Conservation (phyloP, 2,888 invertebrate species). For the Heliconius aoede region DNA sequence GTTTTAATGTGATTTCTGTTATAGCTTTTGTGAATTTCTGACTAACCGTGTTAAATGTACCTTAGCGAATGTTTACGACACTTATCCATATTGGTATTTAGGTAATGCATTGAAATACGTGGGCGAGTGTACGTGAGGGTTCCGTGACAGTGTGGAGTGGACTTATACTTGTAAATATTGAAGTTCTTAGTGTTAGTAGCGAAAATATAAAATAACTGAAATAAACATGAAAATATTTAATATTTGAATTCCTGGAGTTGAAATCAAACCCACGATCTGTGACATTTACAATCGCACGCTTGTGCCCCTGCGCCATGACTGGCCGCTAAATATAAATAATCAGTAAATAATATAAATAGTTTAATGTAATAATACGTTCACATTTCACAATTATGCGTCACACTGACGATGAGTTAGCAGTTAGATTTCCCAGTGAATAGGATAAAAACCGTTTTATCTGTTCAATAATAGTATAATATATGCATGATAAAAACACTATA, state of each 20-base stretch:
- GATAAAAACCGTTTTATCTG: constrained; percentile 7
- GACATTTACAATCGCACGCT: no score
- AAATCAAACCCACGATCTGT: no score
- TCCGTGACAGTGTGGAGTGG: constrained; percentile 18
- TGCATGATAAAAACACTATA: no score
- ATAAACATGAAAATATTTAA: no score
- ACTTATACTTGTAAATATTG: not conserved
- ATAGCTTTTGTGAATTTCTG: constrained; percentile 51
- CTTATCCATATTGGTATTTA: constrained; percentile 50
- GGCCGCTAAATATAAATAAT: no score
- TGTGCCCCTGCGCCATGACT: no score
- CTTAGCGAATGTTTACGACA: constrained; percentile 49
- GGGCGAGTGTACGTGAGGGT: constrained; percentile 43
- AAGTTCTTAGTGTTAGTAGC: not conserved
- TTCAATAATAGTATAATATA: not conserved
- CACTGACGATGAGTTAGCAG: not conserved
- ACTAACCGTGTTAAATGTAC: constrained; percentile 47
- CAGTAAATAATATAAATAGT: not conserved
- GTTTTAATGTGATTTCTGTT: constrained; percentile 57
- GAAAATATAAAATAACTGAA: no score
- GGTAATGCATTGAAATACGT: constrained; percentile 46
- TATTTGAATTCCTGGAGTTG: no score
- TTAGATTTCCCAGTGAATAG: constrained; percentile 9
- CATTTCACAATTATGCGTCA: constrained; percentile 12
- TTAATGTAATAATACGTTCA: constrained; percentile 1